These are phyloP conservation scores for Sesia apiformis DNA, from an alignment of 2,888 invertebrate genomes.

Conservation along the genomic window DNA sequence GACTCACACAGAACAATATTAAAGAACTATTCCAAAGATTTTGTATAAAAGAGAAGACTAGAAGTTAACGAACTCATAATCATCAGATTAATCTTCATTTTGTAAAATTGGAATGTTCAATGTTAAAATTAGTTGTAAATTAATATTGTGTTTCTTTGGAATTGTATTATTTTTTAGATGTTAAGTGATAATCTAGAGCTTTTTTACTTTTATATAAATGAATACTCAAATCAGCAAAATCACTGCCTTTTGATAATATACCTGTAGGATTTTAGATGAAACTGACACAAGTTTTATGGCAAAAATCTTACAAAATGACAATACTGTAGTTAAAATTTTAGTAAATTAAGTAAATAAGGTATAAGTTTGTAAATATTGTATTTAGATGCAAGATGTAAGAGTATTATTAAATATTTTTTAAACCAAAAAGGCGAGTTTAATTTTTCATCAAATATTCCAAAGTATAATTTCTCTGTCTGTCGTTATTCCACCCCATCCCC, in stretches of 20 bases:
- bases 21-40: not conserved
- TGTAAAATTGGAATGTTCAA: too few relatives aligned
- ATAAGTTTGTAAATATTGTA: constrained; percentile 72
- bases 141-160: constrained; percentile 53
- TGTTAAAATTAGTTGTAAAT: not conserved
- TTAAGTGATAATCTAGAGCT: constrained; percentile 27
- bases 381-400: constrained; percentile 66
- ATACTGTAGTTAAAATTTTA: constrained; percentile 14
- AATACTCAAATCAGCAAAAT: constrained; percentile 53
- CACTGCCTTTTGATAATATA: constrained; percentile 36
- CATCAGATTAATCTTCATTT: too few relatives aligned
- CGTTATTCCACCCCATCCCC: too few relatives aligned
- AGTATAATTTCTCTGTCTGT: too few relatives aligned
- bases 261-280: constrained; percentile 15
- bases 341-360: constrained; percentile 21
- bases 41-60: too few relatives aligned
- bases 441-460: too few relatives aligned
- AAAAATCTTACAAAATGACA: constrained; percentile 18
- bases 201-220: constrained; percentile 16
- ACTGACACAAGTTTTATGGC: not conserved
- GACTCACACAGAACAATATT: too few relatives aligned
- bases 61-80: too few relatives aligned
- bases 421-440: not conserved
- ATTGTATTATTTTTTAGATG: constrained; percentile 25
- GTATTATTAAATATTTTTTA: constrained; percentile 52